Conservation (phyloP, 2,888 invertebrate species). For the Nomada hirtipes region DNA sequence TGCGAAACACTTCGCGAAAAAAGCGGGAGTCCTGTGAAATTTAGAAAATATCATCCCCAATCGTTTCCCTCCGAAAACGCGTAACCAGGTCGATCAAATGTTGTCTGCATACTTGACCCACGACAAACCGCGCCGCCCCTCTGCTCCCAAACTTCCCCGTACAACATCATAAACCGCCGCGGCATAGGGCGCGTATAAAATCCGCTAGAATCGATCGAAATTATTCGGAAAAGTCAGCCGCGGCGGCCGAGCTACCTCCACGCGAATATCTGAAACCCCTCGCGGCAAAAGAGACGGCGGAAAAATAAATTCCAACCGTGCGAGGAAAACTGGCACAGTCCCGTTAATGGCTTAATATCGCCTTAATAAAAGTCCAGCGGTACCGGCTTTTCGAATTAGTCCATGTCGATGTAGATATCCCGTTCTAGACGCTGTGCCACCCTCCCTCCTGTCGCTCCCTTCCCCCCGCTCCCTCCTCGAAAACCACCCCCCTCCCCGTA, state of each 20-base stretch:
- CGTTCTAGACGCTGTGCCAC: conserved; percentile 35
- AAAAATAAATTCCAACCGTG: not conserved
- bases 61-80: not conserved
- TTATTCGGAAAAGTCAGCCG: conserved; percentile 16
- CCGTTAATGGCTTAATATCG: conserved; percentile 43
- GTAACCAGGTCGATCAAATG: conserved; percentile 16
- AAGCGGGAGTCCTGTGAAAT: no score
- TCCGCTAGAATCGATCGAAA: conserved; percentile 1
- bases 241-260: not conserved
- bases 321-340: not conserved
- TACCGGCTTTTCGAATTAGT: conserved; percentile 65
- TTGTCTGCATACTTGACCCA: conserved; percentile 23
- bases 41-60: no score
- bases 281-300: not conserved
- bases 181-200: conserved; percentile 11
- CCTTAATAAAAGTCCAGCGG: conserved; percentile 54
- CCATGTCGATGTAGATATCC: conserved; percentile 53
- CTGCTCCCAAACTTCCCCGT: not conserved
- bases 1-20: no score
- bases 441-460: conserved; percentile 2
- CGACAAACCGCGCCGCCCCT: conserved; percentile 6
- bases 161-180: conserved; percentile 7
- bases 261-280: not conserved
- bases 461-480: not conserved
- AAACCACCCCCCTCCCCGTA: not conserved